A percentile compares a stretch with the other conserved stretches of the same genome.
Evolutionary conservation across 1,140 invertebrate species (phyloP).

Genomic region (Grapholita molesta): DNA sequence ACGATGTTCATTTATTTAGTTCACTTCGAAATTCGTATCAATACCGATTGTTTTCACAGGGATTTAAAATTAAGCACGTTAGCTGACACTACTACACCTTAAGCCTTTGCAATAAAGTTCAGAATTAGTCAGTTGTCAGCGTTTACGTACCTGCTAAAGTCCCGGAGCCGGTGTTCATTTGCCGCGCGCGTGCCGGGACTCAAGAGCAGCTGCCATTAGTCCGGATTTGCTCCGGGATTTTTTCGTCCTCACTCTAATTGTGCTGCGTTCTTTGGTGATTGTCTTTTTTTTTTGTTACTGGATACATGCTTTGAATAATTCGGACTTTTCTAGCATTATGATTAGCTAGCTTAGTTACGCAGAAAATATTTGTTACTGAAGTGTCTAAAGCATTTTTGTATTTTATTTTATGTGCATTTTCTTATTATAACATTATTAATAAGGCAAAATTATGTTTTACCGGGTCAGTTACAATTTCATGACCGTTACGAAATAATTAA

Average conservation of each 20-base stretch:
- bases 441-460: too few relatives aligned
- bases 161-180: constrained; percentile 5
- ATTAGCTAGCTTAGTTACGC: too few relatives aligned
- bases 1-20: neutral
- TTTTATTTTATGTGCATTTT: too few relatives aligned
- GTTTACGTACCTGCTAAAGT: neutral
- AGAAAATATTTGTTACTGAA: too few relatives aligned
- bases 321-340: too few relatives aligned
- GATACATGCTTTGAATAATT: neutral
- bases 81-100: too few relatives aligned
- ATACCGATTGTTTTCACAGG: neutral
- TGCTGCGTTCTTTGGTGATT: neutral
- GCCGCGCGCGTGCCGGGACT: neutral
- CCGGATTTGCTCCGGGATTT: neutral
- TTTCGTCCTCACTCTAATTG: neutral
- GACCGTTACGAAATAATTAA: too few relatives aligned
- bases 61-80: neutral
- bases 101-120: too few relatives aligned
- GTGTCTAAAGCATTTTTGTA: too few relatives aligned
- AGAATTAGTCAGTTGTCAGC: too few relatives aligned
- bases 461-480: too few relatives aligned
- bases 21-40: neutral
- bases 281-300: neutral
- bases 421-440: too few relatives aligned
- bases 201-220: neutral